These are phyloP conservation scores for Musca vetustissima DNA, from an alignment of 1,140 invertebrate genomes.

Conservation along the genomic window DNA sequence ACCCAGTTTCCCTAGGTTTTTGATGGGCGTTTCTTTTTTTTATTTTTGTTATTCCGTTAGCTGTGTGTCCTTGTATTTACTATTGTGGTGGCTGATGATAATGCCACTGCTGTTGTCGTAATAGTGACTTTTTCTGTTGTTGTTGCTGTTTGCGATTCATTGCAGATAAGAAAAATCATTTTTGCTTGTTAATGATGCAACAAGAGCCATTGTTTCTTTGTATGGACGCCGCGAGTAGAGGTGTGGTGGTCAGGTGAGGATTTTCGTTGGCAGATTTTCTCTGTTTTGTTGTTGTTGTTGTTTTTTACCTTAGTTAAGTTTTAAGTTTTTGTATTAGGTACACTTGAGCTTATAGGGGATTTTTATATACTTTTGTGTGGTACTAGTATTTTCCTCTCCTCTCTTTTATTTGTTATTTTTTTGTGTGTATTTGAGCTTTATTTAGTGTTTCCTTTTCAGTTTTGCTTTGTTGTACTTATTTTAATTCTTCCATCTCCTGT, in stretches of 20 bases:
- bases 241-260: not conserved
- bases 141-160: slow-evolving; percentile 4
- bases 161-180: slow-evolving; percentile 15
- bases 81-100: not conserved
- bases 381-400: too few species aligned
- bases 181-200: slow-evolving; percentile 18
- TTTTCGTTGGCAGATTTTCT: not conserved
- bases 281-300: not conserved
- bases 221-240: not conserved
- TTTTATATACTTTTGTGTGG: not conserved
- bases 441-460: not conserved
- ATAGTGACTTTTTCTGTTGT: not conserved
- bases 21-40: not conserved
- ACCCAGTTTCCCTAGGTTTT: slow-evolving; percentile 7
- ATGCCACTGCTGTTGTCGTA: not conserved
- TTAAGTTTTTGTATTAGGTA: slow-evolving; percentile 7
- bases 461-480: not conserved
- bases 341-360: slow-evolving; percentile 10
- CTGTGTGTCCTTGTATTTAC: not conserved
- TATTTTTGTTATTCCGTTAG: too few species aligned
- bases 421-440: too few species aligned
- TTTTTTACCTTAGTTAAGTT: not conserved
- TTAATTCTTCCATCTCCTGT: not conserved
- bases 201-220: slow-evolving; percentile 8
- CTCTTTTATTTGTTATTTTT: not conserved